Base-by-base conservation (phyloP, 2,888 invertebrate genomes). In the Eupithecia subumbrata region DNA sequence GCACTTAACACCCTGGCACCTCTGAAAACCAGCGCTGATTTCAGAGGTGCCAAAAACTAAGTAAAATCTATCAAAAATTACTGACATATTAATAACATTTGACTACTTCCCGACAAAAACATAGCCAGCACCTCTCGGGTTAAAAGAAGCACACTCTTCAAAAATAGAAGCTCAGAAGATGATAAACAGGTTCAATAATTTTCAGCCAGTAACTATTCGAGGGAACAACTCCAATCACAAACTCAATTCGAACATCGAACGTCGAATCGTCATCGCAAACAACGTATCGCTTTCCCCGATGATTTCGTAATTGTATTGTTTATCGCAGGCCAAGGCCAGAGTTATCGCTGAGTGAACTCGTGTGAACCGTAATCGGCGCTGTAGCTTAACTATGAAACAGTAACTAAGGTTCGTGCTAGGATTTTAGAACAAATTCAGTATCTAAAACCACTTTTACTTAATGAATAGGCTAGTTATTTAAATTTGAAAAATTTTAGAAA, bases 251-350 rank as follows among this genome's bases (percentile, higher is more conserved):
- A 68, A 68, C 22, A 60, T 60, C 60, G 56, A 56, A 56, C 16
- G 63, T 30, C 8, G 43, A 45, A 37, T 71, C 76, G 77, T 77
- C 78, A 80, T 80, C 76, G 75, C 66, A 56, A 75, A 69, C 75
- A 81, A 63, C 43, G 60, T 25, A 69, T 69, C 71, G 82, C 86
- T 87, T 86, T 86, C 86, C 82, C 84, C 84, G 81, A 72, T 80
- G 81, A 84, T 88, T 87, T 89, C 85, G 85, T 90, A 91, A 92
- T 86, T 86, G 81, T 83, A 89, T 91, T 91, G 91, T 91, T 88
- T 89, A 89, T 87, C 86, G 84, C 83, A 88, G 90, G 93, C 90
- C 93, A 93, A 93, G 93, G 92, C 87, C 90, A 86, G 75, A 78
- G 84, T 84, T 88, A 88, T 90, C 90, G 88, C 86, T 80, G 76